Evolutionary conservation across 2,888 invertebrate genomes (phyloP), one percentile per base, ranked within the genome.

Genomic region (Xestia rhomboidea): DNA sequence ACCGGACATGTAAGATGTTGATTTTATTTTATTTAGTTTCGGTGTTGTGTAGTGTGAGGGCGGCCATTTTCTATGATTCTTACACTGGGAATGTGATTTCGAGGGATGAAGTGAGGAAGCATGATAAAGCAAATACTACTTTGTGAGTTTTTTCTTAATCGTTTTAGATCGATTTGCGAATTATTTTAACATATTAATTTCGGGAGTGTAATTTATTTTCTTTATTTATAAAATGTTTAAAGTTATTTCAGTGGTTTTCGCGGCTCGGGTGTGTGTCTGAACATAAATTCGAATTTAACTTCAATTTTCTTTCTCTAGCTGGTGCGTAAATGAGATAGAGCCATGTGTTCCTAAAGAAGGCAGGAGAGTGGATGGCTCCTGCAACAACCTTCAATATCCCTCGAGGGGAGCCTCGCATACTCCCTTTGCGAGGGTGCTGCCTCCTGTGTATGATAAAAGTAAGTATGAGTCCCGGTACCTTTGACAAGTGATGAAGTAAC

Each of bases 281-380:
- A 34, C 4, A 62, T 10, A 15, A 38, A 63, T 15, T 64, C 1
- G 1, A 18, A n/a, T n/a, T 41, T 3, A 64, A 27, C 1, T 27
- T 27, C n/a, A 64, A 13, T 5, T 24, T 24, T 68, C 7, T 51
- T 15, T 49, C 75, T 80, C 30, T 68, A 93, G 95, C 78, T 95
- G 94, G 94, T 95, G 95, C 67, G 91, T 93, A 0, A 93, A 88
- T 10, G 93, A 92, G 41, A 68, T 95, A 0, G 77, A 89, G 41
- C 92, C 93, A 13, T 95, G 95, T 73, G 89, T 94, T 57, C 91
- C 92, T 0, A 24, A 88, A 0, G 95, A 95, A 86, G 91, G 92
- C 0, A 91, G 95, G 10, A 89, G 95, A 0, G 78, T 94, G 0
- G 95, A 95, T 73, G 95, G 94, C 0, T 91, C 95, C 0, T 95